Base-by-base conservation (phyloP, 2,888 invertebrate genomes). In the Dinocampus coccinellae region DNA sequence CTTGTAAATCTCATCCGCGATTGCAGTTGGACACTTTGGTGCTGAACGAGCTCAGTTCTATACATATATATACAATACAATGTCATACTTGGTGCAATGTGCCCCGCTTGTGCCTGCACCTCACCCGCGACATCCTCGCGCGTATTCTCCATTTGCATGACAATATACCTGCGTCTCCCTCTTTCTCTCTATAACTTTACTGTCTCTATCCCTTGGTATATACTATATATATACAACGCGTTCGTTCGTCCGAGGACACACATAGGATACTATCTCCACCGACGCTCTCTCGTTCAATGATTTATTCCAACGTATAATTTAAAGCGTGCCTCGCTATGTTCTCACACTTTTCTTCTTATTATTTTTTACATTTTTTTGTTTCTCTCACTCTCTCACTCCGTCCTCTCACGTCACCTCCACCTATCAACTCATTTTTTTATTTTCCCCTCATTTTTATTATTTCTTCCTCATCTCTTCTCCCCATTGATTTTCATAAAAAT, bases 241-340 rank as follows among this genome's bases (percentile, higher is more conserved):
- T 52, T 65, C 69, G 64, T 74, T 77, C 73, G 75, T 75, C 73
- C 75, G 72, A 71, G 70, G 67, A 68, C 69, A 33, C 67, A 42
- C 39, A 55, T 42, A 70, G 58, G 69, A 74, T 77, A 73, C 52
- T 20, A 62, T 69, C 62, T 72, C n/a, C 72, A 58, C 69, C 63
- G 39, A 39, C 34, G 53, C 53, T 73, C 52, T 64, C 66, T 75
- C 69, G 69, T 74, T 74, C 74, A 72, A 74, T 74, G 75, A 75
- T 77, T 77, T 74, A 77, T 75, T 72, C 73, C 63, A 73, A 74
- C 71, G 74, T 75, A 75, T 75, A 77, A 77, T 77, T 75, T 77
- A 61, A 67, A 67, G 53, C 58, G 53, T 53, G 34, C 55, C 47
- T 42, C 61, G 7, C 55, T 29, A 20, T 10, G 20, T 34, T 52